phyloP scores from a whole-genome alignment of 2,797 vertebrate genomes.

The Crocodylus rhombifer region DNA sequence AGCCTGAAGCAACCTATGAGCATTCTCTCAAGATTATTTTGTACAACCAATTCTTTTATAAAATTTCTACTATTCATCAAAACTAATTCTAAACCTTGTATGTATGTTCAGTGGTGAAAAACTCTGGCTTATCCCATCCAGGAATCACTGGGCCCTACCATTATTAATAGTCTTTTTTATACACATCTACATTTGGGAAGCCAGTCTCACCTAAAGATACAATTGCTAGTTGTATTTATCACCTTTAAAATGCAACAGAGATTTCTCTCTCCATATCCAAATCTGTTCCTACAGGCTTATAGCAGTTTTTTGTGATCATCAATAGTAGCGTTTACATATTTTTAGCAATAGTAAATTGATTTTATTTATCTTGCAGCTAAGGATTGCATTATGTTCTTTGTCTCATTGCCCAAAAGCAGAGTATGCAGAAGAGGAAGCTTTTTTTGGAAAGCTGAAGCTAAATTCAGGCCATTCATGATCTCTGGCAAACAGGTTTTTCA shows the following conservation, averaged over 20 bases:
- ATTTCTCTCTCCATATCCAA: neutral
- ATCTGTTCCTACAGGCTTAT: neutral
- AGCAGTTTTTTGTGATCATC: constrained; percentile 28
- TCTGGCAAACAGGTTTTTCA: constrained; percentile 39
- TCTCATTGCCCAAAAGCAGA: constrained; percentile 25
- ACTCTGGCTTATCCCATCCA: accelerated
- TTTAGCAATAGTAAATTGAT: constrained; percentile 42
- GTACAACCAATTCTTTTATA: neutral
- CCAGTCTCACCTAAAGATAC: neutral
- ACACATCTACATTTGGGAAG: accelerated
- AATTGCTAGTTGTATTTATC: neutral
- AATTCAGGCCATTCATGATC: constrained; percentile 28
- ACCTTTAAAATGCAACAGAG: neutral
- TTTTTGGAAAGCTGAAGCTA: constrained; percentile 29
- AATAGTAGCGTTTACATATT: neutral
- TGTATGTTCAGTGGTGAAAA: neutral
- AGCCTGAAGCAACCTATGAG: neutral
- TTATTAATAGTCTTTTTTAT: neutral
- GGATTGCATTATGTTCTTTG: constrained; percentile 9
- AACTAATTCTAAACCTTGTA: neutral
- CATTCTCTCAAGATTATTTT: neutral
- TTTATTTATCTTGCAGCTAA: constrained; percentile 44
- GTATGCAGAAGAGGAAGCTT: neutral
- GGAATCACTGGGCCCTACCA: neutral
- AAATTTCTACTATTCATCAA: neutral